Percentiles rank a stretch among this genome's conserved stretches.
Conservation (phyloP, 2,888 invertebrate species). For the Eristalis pertinax region DNA sequence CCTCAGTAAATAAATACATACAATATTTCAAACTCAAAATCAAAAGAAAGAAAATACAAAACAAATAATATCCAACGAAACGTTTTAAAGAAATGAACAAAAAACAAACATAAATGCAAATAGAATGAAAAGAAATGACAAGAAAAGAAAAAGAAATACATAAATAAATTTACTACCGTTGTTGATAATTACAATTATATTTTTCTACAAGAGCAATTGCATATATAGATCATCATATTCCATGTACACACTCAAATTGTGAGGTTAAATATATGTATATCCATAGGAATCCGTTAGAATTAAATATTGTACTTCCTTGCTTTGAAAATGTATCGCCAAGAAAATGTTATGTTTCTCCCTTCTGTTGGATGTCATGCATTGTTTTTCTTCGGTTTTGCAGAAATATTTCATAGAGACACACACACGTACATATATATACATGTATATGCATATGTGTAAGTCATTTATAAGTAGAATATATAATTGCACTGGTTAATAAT, state of each 20-base stretch:
- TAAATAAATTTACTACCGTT: conserved; percentile 54
- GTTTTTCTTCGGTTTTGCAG: not conserved
- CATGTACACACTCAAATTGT: conserved; percentile 25
- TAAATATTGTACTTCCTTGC: conserved; percentile 37
- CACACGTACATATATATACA: not conserved
- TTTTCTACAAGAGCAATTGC: conserved; percentile 71
- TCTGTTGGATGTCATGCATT: conserved; percentile 20
- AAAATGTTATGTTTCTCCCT: not conserved
- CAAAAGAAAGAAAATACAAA: conserved; percentile 19
- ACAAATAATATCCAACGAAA: conserved; percentile 56
- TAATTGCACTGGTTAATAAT: conserved; percentile 70
- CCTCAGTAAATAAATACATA: not conserved
- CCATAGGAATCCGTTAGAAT: not conserved
- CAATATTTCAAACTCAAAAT: not conserved
- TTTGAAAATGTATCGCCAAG: conserved; percentile 30
- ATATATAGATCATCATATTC: conserved; percentile 49
- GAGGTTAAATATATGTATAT: not conserved
- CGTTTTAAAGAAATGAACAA: conserved; percentile 3
- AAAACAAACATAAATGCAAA: conserved; percentile 26
- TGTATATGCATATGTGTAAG: conserved; percentile 40
- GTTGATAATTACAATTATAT: conserved; percentile 71
- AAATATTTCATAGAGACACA: not conserved
- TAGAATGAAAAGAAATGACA: conserved; percentile 1
- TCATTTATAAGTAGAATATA: conserved; percentile 54
- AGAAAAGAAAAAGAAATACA: conserved; percentile 47